Conservation (phyloP, 2,888 invertebrate species). For the Rotaria magnacalcarata region DNA sequence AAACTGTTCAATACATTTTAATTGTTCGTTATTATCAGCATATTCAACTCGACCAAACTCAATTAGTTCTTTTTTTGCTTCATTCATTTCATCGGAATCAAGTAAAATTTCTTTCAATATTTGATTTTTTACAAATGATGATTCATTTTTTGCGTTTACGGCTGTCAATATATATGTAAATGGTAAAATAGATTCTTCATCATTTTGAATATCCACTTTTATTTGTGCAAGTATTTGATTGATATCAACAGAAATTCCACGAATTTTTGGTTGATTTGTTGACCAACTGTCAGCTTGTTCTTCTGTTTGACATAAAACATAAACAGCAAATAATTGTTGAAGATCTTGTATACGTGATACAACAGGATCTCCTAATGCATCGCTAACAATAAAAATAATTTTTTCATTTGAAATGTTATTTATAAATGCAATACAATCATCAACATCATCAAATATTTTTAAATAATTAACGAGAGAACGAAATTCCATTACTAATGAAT, state of each 20-base stretch:
- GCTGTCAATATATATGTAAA: background rate
- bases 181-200: background rate
- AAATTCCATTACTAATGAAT: background rate
- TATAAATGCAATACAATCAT: conserved; percentile 7
- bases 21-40: background rate
- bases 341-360: conserved; percentile 30
- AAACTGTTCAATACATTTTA: background rate
- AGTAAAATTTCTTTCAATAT: background rate
- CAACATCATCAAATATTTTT: background rate
- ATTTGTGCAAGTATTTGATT: background rate
- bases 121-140: background rate
- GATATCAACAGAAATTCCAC: background rate
- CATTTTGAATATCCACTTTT: background rate
- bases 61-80: background rate
- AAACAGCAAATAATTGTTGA: conserved; percentile 5
- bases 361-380: background rate
- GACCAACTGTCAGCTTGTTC: background rate
- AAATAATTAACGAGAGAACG: background rate
- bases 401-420: background rate
- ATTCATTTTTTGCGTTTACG: background rate
- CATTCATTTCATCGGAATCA: background rate
- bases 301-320: conserved; percentile 3
- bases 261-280: conserved; percentile 17
- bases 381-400: background rate
- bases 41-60: background rate